Evolutionary conservation across 1,140 invertebrate genomes (phyloP), one percentile per base, ranked within the genome.

Genomic region (Alviniconcha marisindica): DNA sequence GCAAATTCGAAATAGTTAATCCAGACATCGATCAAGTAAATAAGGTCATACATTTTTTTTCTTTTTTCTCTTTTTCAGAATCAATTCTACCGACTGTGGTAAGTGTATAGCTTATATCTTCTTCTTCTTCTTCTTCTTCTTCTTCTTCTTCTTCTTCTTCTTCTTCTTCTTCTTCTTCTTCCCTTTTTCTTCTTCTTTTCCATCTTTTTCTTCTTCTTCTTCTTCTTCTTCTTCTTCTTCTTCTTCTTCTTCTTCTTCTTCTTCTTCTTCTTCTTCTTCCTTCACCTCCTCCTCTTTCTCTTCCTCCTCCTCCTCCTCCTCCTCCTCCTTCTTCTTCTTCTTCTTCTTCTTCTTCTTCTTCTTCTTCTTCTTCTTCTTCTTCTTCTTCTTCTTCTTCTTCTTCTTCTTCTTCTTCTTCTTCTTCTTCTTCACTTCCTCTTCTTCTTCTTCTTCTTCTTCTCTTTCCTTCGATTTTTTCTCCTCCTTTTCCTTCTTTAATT

Each of bases 41-140:
- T n/a, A n/a, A n/a, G n/a, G n/a, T n/a, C n/a, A n/a, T n/a, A n/a
- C n/a, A 18, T 48, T 48, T 48, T 48, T 48, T 5, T 10, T 60
- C n/a, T 28, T 60, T 60, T 60, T 21, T 48, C n/a, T n/a, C n/a
- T n/a, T n/a, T 60, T 60, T 60, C 56, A 60, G 56, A n/a, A 60
- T 60, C 56, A 60, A 60, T n/a, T n/a, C 56, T 28, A 60, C 56
- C 7, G 56, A 60, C 15, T 60, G 56, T 28, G 56, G 56, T 60
- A 60, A 60, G 56, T 60, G n/a, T n/a, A n/a, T n/a, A n/a, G n/a
- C n/a, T n/a, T n/a, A n/a, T 48, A 5, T 48, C 74, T 44, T 40
- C 24, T 4, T 18, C 36, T 77, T 21, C 42, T 10, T 77, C 36
- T 44, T 12, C 42, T 36, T 77, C 74, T 77, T 24, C 42, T 40